phyloP scores from a whole-genome alignment of 1,140 invertebrate species.

The Galendromus occidentalis region DNA sequence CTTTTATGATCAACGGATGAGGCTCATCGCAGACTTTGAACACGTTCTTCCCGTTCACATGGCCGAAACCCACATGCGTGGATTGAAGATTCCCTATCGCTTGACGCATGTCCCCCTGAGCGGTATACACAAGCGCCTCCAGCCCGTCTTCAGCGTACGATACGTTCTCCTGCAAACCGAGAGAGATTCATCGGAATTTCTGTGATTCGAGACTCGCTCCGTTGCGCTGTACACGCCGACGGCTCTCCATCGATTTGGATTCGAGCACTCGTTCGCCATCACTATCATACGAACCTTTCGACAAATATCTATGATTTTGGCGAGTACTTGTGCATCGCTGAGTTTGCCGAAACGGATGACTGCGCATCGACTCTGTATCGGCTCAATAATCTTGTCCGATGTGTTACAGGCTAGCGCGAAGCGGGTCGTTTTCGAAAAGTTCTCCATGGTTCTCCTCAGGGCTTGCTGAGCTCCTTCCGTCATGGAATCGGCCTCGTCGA shows the following conservation, averaged over 20 bases:
- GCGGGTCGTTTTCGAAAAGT: constrained; percentile 87
- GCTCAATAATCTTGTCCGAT: constrained; percentile 95
- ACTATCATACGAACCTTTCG: constrained; percentile 36
- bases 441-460: constrained; percentile 89
- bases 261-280: too few relatives aligned
- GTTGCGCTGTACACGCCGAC: too few relatives aligned
- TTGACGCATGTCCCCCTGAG: constrained; percentile 93
- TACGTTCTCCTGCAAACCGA: constrained; percentile 35
- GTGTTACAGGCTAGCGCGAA: constrained; percentile 97
- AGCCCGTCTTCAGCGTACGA: constrained; percentile 80
- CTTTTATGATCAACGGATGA: constrained; percentile 75
- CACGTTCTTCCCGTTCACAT: constrained; percentile 84
- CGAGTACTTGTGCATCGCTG: constrained; percentile 60
- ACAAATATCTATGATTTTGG: constrained; percentile 53
- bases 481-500: constrained; percentile 98
- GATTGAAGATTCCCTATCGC: constrained; percentile 96
- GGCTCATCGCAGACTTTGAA: constrained; percentile 99
- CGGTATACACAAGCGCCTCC: constrained; percentile 90
- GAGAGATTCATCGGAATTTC: neutral
- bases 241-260: too few relatives aligned
- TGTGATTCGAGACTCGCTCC: too few relatives aligned
- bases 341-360: constrained; percentile 83
- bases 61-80: constrained; percentile 78
- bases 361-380: constrained; percentile 95
- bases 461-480: constrained; percentile 95